Base-by-base conservation (phyloP, 2,113 vertebrate genomes). In the Oryzias javanicus region DNA sequence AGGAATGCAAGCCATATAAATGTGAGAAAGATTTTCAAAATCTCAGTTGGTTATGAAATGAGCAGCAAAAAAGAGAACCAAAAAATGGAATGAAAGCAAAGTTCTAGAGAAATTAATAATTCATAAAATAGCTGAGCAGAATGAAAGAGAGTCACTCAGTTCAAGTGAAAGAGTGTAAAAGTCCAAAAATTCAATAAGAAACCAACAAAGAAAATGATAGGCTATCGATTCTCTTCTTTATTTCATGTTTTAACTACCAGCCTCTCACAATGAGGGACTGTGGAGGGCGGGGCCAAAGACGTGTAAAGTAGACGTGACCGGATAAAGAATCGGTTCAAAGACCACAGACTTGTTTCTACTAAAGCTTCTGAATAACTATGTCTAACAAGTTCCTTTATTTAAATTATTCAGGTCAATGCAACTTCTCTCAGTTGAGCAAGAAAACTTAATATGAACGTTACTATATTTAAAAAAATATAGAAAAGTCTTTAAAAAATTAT, bases 101-200 rank as follows among this genome's bases (percentile, higher is more conserved):
- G 61, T 50, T 46, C 57, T 76, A 78, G 76, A 72, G 64, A 58
- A 65, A 86, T 78, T 80, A 64, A 83, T 85, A 49, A 80, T 79
- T 82, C 78, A 84, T 88, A 84, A 79, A 86, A 63, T 64, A 78
- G 73, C 64, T 42, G 64, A 8, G 18, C 45, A 68, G 78, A 72
- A 59, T 14, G 52, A 67, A 44, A 64, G 49, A 73, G 72, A 60
- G 14, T 47, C 24, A 25, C 44, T 35, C 64, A 53, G 65, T 66
- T 67, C 64, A 60, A 67, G 67, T 70, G 75, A 69, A 40, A 27
- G 24, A 63, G 64, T 42, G 58, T 62, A 64, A 55, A 41, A 46
- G 42, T 44, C 48, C 64, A 22, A 56, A 72, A 67, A 81, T 71
- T 64, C 67, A 74, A 78, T 76, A 55, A 80, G 70, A 78, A 60